phyloP scores from a whole-genome alignment of 2,113 vertebrate genomes.

The Tragelaphus strepsiceros region DNA sequence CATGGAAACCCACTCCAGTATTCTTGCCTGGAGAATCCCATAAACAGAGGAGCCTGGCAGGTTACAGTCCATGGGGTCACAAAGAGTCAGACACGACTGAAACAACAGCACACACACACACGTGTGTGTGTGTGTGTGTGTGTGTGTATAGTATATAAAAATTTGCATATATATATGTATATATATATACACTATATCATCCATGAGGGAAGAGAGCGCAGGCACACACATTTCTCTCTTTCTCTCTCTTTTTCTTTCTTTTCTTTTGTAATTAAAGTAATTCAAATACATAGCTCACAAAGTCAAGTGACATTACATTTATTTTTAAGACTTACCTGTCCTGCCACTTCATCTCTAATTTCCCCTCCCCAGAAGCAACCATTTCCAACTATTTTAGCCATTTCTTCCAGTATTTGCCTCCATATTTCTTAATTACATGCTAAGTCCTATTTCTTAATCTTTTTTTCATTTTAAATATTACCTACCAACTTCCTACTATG shows the following conservation, averaged over 20 bases:
- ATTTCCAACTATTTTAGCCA: not conserved
- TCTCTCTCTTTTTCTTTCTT: no score
- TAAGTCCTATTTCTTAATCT: not conserved
- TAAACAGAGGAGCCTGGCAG: not conserved
- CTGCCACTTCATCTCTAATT: not conserved
- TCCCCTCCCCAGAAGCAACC: not conserved
- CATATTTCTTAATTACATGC: not conserved
- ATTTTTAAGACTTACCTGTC: not conserved
- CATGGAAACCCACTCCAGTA: not conserved
- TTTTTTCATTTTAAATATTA: not conserved
- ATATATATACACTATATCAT: not conserved
- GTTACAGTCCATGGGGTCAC: not conserved
- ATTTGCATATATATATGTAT: not conserved
- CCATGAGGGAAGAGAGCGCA: not conserved
- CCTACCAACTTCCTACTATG: not conserved
- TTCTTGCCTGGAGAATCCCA: not conserved
- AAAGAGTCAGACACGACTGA: not conserved
- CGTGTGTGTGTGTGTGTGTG: accelerated
- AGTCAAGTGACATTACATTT: not conserved
- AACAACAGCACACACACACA: not conserved
- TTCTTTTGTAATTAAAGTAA: not conserved
- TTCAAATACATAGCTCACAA: not conserved
- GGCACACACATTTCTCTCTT: not conserved
- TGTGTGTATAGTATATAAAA: not conserved
- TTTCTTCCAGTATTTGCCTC: not conserved